Conservation (phyloP, 2,797 vertebrate genomes). For the Crenichthys baileyi region DNA sequence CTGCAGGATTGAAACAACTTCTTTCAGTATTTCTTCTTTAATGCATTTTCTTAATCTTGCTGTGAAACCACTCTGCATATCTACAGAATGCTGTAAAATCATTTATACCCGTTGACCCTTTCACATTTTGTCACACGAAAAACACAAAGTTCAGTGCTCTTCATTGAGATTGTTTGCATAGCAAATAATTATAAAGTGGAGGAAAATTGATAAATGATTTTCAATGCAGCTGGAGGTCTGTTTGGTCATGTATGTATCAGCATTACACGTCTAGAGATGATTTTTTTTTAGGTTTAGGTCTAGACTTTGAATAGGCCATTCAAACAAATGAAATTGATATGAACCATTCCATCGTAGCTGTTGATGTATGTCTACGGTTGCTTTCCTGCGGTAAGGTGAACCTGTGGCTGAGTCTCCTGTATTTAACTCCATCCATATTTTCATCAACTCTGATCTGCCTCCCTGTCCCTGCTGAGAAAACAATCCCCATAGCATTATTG, state of each 20-base stretch:
- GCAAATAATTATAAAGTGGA: background rate
- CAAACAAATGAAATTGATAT: background rate
- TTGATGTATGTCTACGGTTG: background rate
- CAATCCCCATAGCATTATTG: too few relatives aligned
- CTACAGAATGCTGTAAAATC: background rate
- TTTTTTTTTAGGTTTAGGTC: background rate
- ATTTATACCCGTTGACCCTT: background rate
- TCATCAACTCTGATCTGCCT: too few relatives aligned
- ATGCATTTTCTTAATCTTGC: background rate
- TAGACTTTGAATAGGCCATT: background rate
- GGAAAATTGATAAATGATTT: background rate
- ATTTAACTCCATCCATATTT: background rate
- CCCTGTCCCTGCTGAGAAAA: too few relatives aligned
- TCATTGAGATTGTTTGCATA: background rate
- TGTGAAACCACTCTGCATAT: constrained; percentile 23
- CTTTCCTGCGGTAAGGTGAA: background rate
- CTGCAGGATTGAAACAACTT: constrained; percentile 3
- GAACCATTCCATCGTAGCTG: background rate
- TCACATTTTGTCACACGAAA: background rate
- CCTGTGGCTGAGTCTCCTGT: too few relatives aligned
- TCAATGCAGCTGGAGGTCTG: background rate
- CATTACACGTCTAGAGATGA: background rate
- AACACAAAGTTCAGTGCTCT: background rate
- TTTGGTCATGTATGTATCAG: background rate
- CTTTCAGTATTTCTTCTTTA: background rate